phyloP scores from a whole-genome alignment of 2,797 vertebrate species.

The Picus viridis region DNA sequence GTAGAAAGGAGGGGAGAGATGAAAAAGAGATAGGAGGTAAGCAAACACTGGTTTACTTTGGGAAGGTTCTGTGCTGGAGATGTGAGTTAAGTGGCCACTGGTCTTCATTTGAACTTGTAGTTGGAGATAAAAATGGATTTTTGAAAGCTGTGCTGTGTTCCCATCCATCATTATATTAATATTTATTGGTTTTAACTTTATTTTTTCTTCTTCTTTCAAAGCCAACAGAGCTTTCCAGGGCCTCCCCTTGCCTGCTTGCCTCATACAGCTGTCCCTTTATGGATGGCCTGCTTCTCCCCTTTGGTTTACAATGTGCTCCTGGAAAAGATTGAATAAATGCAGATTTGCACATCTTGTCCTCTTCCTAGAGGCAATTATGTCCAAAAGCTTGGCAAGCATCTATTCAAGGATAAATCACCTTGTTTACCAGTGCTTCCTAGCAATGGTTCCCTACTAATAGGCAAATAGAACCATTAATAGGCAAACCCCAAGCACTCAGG shows the following conservation, averaged over 20 bases:
- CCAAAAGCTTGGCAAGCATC: not conserved
- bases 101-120: not conserved
- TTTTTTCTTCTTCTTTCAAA: not conserved
- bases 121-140: not conserved
- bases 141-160: not conserved
- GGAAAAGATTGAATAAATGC: not conserved
- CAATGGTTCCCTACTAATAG: not conserved
- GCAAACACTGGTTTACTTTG: not conserved
- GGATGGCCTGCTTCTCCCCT: not conserved
- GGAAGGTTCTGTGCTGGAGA: not conserved
- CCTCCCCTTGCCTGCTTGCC: not conserved
- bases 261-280: not conserved
- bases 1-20: not conserved
- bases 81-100: not conserved
- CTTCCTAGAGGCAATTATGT: not conserved
- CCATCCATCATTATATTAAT: not conserved
- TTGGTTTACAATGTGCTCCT: not conserved
- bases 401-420: not conserved
- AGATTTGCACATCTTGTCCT: not conserved
- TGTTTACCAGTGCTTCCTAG: constrained; percentile 3
- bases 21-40: not conserved
- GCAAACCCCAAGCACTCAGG: not conserved
- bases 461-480: not conserved
- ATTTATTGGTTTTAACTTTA: constrained; percentile 3
- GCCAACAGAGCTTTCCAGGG: not conserved